Conservation (phyloP, 2,113 vertebrate genomes). For the Atherinomorus stipes region DNA sequence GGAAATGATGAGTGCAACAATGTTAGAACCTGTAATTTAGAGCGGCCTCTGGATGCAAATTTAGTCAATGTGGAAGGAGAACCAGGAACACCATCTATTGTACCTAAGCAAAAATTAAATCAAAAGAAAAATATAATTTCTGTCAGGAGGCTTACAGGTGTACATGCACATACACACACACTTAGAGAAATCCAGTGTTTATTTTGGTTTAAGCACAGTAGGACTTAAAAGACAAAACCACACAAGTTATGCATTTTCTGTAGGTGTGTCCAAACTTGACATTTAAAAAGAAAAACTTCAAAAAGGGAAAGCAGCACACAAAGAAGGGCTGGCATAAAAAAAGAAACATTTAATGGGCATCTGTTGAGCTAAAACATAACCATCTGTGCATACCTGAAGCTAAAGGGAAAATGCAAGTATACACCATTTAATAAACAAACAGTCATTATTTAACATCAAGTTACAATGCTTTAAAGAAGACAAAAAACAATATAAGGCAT, state of each 20-base stretch:
- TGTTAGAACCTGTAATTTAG: slow-evolving; percentile 18
- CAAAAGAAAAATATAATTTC: slow-evolving; percentile 2
- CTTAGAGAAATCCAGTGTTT: slow-evolving; percentile 75
- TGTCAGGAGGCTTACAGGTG: background rate
- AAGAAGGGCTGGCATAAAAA: slow-evolving; percentile 9
- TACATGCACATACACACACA: background rate
- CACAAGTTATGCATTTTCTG: slow-evolving; percentile 26
- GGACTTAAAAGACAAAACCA: slow-evolving; percentile 29
- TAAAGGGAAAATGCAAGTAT: slow-evolving; percentile 10
- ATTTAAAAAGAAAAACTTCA: too few species aligned
- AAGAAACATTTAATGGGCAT: slow-evolving; percentile 10
- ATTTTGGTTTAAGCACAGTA: slow-evolving; percentile 58
- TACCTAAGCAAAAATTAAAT: background rate
- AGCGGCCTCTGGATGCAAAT: slow-evolving; percentile 8
- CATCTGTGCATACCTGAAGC: background rate
- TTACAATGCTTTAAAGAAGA: background rate
- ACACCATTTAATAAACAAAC: background rate
- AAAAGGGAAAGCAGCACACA: slow-evolving; percentile 10
- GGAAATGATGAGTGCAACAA: background rate
- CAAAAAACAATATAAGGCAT: slow-evolving; percentile 21
- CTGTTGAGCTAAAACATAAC: slow-evolving; percentile 17
- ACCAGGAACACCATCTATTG: background rate
- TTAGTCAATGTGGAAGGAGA: background rate
- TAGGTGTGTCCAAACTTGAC: background rate
- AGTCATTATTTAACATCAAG: background rate